Percentiles rank a stretch among this genome's conserved stretches.
Conservation (phyloP, 2,113 vertebrate genomes). For the Dascyllus trimaculatus region DNA sequence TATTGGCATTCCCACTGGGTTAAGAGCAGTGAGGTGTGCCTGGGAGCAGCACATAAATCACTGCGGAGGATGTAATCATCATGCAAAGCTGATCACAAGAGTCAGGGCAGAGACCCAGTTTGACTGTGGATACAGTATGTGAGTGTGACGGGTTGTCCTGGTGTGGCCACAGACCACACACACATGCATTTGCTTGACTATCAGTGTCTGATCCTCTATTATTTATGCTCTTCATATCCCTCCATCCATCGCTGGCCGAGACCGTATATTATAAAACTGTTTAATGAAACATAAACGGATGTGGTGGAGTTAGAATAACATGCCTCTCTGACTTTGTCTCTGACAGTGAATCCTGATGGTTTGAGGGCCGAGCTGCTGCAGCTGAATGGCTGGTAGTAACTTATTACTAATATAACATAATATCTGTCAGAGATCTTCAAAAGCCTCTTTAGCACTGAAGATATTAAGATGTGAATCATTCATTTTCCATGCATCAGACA, state of each 20-base stretch:
- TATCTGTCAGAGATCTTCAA: constrained; percentile 49
- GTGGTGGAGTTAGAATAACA: constrained; percentile 67
- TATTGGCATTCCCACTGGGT: constrained; percentile 25
- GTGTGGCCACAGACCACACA: constrained; percentile 9
- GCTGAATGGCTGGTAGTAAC: constrained; percentile 36
- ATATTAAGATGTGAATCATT: constrained; percentile 71
- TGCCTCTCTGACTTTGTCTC: constrained; percentile 63
- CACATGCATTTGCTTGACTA: constrained; percentile 5
- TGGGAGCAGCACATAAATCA: constrained; percentile 32
- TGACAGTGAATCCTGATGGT: constrained; percentile 27
- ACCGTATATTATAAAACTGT: constrained; percentile 68
- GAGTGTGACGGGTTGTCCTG: not conserved
- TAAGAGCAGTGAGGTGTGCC: constrained; percentile 28
- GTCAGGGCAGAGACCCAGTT: constrained; percentile 34
- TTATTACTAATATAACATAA: constrained; percentile 49
- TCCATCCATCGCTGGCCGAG: constrained; percentile 41
- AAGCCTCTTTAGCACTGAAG: constrained; percentile 42
- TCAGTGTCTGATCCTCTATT: constrained; percentile 43
- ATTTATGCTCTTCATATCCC: constrained; percentile 70
- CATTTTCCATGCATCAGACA: constrained; percentile 43
- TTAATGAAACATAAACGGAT: constrained; percentile 77
- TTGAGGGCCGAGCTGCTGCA: constrained; percentile 17
- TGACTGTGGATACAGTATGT: not conserved
- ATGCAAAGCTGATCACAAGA: constrained; percentile 38
- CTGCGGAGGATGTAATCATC: constrained; percentile 36